Base-by-base conservation (phyloP, 1,140 invertebrate species). In the Tyrophagus putrescentiae region DNA sequence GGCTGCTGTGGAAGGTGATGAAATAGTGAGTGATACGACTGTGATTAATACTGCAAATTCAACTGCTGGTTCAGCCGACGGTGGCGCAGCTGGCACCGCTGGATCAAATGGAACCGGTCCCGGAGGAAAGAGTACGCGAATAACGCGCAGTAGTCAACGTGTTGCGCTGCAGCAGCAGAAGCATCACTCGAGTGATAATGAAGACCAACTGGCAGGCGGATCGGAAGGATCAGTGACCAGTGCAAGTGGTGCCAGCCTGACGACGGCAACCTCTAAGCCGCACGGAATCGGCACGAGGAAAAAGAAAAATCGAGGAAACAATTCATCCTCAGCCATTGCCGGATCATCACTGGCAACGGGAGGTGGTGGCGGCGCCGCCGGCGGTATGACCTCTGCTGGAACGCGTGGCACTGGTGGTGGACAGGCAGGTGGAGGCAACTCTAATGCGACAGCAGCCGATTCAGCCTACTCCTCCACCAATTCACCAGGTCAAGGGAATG, bases 111-210 rank as follows among this genome's bases (percentile, higher is more conserved):
- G 25, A 42, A 39, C 2, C 9, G 28, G 13, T 31, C 41, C 62
- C 57, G 25, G 29, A 18, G 18, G 29, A 1, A 50, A n/a, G 1
- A 42, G 18, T 23, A 42, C 41, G 2, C 45, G 64, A 4, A 65
- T 73, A 11, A 73, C 72, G 13, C 60, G 72, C 31, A 73, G 72
- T 64, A 71, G 70, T 25, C 70, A 72, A 34, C 36, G 70, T 28
- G 63, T 64, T 34, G 60, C 61, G 6, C 57, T 52, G 45, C 60
- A 63, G 61, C 41, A 61, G 56, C 62, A 64, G 13, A 45, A 61
- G 53, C 48, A 61, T 25, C 25, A 58, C 31, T 44, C 42, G 4
- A 60, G 27, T 60, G 28, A 44, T 60, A 58, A 42, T 11, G 44
- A 9, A 21, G 45, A 16, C n/a, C 31, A 4, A 42, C 7, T 44